Percentiles rank a stretch among this genome's conserved stretches.
These are phyloP conservation scores for Eubasilissa regina DNA, from an alignment of 1,140 invertebrate genomes.

Conservation along the genomic window DNA sequence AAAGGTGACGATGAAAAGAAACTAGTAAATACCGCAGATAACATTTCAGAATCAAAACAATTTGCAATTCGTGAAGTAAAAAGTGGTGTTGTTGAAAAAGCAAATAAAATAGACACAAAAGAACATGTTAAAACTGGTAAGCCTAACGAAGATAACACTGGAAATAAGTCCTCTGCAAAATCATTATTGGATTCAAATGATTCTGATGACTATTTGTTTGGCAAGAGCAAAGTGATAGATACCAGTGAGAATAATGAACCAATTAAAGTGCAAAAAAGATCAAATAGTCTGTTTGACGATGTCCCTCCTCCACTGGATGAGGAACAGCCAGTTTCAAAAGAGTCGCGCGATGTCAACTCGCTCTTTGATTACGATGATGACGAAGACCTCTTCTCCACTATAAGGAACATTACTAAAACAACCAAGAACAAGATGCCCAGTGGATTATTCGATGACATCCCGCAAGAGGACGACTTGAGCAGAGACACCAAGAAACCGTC, in stretches of 20 bases:
- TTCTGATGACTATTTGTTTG: conserved; percentile 8
- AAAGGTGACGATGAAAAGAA: not conserved
- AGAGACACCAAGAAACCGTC: conserved; percentile 7
- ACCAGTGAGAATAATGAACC: not conserved
- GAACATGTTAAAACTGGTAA: not conserved
- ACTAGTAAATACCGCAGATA: not conserved
- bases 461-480: not conserved
- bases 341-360: conserved; percentile 45
- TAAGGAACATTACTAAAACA: conserved; percentile 60
- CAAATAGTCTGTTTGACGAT: conserved; percentile 48
- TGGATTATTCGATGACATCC: conserved; percentile 32
- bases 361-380: conserved; percentile 53
- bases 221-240: not conserved
- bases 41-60: not conserved
- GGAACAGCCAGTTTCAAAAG: conserved; percentile 11
- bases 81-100: not conserved
- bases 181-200: not conserved
- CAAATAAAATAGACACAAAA: not conserved
- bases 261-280: conserved; percentile 23
- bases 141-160: no score
- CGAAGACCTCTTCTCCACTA: conserved; percentile 54
- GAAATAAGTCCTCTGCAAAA: no score
- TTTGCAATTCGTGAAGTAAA: not conserved
- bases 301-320: conserved; percentile 45
- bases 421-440: not conserved